Evolutionary conservation across 2,797 vertebrate genomes (phyloP).

Genomic region (Capromys pilorides): DNA sequence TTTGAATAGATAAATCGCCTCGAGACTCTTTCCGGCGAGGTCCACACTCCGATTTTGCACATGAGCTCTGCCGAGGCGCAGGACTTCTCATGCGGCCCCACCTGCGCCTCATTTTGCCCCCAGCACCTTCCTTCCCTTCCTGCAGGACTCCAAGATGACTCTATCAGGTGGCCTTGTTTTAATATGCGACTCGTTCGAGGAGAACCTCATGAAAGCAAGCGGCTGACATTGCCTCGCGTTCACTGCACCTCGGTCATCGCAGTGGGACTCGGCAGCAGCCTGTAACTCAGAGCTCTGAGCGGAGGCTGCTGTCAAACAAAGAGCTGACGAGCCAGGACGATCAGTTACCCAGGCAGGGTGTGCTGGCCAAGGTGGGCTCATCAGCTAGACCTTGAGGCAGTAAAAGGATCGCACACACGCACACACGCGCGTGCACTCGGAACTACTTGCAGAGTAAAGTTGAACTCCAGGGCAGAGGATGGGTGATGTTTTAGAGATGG

Average conservation of each 20-base stretch:
- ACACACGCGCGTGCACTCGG: not conserved
- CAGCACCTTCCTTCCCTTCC: slow-evolving; percentile 61
- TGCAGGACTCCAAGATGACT: slow-evolving; percentile 72
- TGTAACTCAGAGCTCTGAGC: slow-evolving; percentile 68
- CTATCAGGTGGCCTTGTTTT: slow-evolving; percentile 74
- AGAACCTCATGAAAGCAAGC: slow-evolving; percentile 73
- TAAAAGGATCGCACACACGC: slow-evolving; percentile 72
- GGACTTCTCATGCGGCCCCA: slow-evolving; percentile 72
- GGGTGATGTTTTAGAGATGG: not conserved
- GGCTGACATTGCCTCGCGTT: slow-evolving; percentile 71
- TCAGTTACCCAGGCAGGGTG: slow-evolving; percentile 61
- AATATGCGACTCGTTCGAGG: slow-evolving; percentile 71
- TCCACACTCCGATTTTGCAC: slow-evolving; percentile 69
- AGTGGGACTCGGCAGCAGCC: slow-evolving; percentile 74
- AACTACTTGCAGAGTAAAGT: slow-evolving; percentile 59
- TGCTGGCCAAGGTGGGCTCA: slow-evolving; percentile 41
- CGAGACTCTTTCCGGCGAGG: slow-evolving; percentile 76
- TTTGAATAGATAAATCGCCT: slow-evolving; percentile 80
- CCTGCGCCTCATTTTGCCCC: slow-evolving; percentile 71
- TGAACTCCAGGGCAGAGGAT: slow-evolving; percentile 63
- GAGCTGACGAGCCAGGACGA: slow-evolving; percentile 74
- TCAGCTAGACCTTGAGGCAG: slow-evolving; percentile 73
- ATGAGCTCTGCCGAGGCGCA: slow-evolving; percentile 74
- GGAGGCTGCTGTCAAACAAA: slow-evolving; percentile 74
- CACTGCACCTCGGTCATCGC: slow-evolving; percentile 63